Percentiles rank a stretch among this genome's conserved stretches.
Evolutionary conservation across 2,113 vertebrate species (phyloP).

Genomic region (Crypturellus undulatus): DNA sequence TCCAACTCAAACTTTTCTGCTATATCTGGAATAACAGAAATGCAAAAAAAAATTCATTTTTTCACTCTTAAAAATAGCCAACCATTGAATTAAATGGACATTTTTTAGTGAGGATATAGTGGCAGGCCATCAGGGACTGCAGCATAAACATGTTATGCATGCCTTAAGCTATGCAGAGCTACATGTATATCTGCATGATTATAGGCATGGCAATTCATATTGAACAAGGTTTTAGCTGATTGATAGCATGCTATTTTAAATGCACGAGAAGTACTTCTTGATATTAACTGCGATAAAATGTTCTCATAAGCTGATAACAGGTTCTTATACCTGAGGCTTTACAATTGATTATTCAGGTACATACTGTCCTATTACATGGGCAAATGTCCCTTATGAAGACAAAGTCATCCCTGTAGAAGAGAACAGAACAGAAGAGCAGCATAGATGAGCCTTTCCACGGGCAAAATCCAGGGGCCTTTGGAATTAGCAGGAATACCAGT

Average conservation of each 20-base stretch:
- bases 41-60: background rate
- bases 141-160: background rate
- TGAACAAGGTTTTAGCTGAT: background rate
- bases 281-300: background rate
- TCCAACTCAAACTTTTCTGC: slow-evolving; percentile 68
- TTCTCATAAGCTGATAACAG: background rate
- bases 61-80: background rate
- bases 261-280: background rate
- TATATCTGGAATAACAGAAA: slow-evolving; percentile 66
- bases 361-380: background rate
- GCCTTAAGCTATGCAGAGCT: background rate
- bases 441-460: background rate
- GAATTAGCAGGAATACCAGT: background rate
- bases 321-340: background rate
- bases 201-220: background rate
- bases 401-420: background rate
- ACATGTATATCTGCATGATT: background rate
- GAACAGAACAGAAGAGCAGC: background rate
- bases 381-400: background rate
- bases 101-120: background rate
- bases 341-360: background rate
- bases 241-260: background rate
- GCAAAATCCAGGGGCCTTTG: background rate
- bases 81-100: accelerated
- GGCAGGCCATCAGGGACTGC: background rate